These are phyloP conservation scores for Xestia rhomboidea DNA, from an alignment of 2,888 invertebrate species.

Conservation along the genomic window DNA sequence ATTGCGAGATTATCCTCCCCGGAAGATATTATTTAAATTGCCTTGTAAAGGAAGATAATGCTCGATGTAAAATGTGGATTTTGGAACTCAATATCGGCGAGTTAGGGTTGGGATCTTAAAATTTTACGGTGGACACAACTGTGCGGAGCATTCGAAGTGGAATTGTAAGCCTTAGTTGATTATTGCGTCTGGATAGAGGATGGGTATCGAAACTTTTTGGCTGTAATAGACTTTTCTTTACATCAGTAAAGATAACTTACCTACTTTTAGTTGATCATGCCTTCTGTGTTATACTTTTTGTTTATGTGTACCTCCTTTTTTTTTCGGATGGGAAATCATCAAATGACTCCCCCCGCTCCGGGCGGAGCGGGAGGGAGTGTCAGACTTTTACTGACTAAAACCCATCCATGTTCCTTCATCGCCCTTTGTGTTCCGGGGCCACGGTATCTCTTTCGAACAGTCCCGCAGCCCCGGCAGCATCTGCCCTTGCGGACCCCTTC, in stretches of 20 bases:
- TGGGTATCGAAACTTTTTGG: conserved; percentile 5
- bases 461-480: too few species aligned
- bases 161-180: conserved; percentile 11
- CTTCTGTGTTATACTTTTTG: too few species aligned
- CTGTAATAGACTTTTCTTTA: background rate
- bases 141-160: conserved; percentile 17
- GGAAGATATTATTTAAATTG: conserved; percentile 64
- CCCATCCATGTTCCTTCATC: too few species aligned
- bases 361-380: too few species aligned
- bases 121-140: conserved; percentile 61
- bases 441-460: too few species aligned
- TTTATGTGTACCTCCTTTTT: too few species aligned
- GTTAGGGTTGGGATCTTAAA: conserved; percentile 52
- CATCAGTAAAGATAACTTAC: background rate
- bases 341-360: too few species aligned
- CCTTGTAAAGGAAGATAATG: conserved; percentile 48
- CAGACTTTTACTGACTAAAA: too few species aligned
- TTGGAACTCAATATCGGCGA: conserved; percentile 57
- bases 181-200: conserved; percentile 17
- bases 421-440: too few species aligned
- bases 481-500: too few species aligned
- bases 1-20: conserved; percentile 51
- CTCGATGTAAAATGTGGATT: conserved; percentile 53
- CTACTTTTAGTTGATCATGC: background rate
- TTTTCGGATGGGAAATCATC: too few species aligned